Evolutionary conservation across 2,888 invertebrate species (phyloP), one percentile per base, ranked within the genome.

Genomic region (Scaptomyza reducta): DNA sequence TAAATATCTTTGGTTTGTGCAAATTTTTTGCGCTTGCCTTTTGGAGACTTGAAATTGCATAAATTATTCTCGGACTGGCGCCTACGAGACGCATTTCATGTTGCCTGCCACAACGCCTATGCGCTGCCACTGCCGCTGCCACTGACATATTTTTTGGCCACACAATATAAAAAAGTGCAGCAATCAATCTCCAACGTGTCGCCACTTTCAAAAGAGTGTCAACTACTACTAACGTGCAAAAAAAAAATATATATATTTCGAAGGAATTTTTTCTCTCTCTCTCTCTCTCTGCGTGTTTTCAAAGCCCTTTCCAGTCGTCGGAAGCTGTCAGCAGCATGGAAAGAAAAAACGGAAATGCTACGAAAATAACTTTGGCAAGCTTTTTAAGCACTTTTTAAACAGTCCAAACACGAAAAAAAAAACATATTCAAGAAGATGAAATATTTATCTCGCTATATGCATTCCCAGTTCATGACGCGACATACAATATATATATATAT

Each of bases 151-250:
- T 40, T 78, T 71, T 61, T 51, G 58, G 47, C 58, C 31, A 31
- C 27, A 29, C 22, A 31, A 27, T 38, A 33, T 29, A 29, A 49
- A 33, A 41, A 33, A 79, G 83, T 72, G 77, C 69, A 62, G 69
- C 76, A 71, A 83, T 83, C 83, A 87, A 87, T 83, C 83, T 86
- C 51, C 4, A 42, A 70, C 64, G 70, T 85, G 86, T 87, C 86
- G 71, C 50, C 70, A 76, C 77, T 73, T 49, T 51, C 63, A 66
- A 40, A 16, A 60, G 61, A 68, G 64, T 62, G 76, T 60, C 53
- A 65, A 33, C 73, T 50, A 77, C 53, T 63, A 33, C 73, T 50
- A 77, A 77, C 77, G 67, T 77, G 66, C 3, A 35, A 35, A 38
- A 38, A n/a, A 35, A 4, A 31, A 10, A 31, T 1, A 31, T 13